Evolutionary conservation across 2,113 vertebrate genomes (phyloP).

Genomic region (Rhadina sibilatrix): DNA sequence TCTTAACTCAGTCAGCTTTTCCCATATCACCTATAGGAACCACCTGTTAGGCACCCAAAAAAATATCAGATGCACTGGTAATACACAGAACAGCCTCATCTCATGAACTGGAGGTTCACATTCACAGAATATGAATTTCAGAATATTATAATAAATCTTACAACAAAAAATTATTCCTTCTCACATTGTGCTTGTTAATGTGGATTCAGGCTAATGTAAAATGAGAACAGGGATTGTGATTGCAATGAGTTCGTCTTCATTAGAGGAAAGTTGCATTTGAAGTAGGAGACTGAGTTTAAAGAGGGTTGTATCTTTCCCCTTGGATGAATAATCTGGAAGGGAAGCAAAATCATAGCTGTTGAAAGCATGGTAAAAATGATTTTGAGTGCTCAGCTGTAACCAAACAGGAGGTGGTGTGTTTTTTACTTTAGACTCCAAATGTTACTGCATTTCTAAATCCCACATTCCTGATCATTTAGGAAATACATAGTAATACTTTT

Average conservation of each 20-base stretch:
- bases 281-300: not conserved
- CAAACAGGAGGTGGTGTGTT: not conserved
- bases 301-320: not conserved
- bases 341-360: not conserved
- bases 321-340: not conserved
- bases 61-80: not conserved
- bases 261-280: not conserved
- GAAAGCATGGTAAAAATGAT: not conserved
- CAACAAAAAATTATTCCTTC: not conserved
- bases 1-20: not conserved
- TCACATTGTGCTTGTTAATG: not conserved
- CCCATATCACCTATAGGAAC: not conserved
- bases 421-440: slow-evolving; percentile 3
- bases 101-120: not conserved
- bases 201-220: not conserved
- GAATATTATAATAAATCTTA: not conserved
- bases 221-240: not conserved
- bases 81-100: not conserved
- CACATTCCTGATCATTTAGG: not conserved
- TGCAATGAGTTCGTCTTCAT: not conserved
- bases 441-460: slow-evolving; percentile 1
- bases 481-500: not conserved
- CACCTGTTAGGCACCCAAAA: not conserved
- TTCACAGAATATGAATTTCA: not conserved
- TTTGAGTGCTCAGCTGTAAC: not conserved